Evolutionary conservation across 1,140 invertebrate genomes (phyloP), one percentile per base, ranked within the genome.

Genomic region (Subanguina moxae): DNA sequence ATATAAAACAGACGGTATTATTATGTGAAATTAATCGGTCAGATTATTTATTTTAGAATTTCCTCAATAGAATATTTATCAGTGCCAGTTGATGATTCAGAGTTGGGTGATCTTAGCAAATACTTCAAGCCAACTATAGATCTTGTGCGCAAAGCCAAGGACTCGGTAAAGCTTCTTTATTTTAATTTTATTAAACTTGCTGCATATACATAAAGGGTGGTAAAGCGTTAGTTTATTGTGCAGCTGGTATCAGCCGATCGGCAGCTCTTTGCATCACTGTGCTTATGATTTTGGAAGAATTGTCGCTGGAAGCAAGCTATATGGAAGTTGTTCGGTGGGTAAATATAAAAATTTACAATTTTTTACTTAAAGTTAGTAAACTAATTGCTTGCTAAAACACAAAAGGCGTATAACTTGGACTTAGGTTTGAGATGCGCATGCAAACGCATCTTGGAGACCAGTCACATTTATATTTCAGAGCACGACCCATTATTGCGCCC

Each of bases 261-360:
- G 90, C 91, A 1, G 87, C 89, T 1, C 84, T 94, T 0, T 90
- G 89, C 76, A 85, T 94, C 43, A 91, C 90, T 0, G 92, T 92
- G 83, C 85, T 94, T 0, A 89, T 94, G 83, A 91, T 91, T 82
- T 88, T 90, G 78, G 86, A 88, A 38, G 84, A 87, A 52, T 87
- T 93, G 86, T 86, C 87, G 1, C 85, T 94, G 9, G 84, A 87
- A 3, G 87, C 91, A 66, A 90, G 91, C 1, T 93, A 90, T 83
- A 84, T 87, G 25, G 88, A 89, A 75, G 87, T 92, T 1, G 46
- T 65, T 21, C 28, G 45, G 73, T 74, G 28, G 32, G 66, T 25
- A 25, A 21, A 42, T 42, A 13, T 17, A 23, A 43, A 21, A 30
- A 7, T 21, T 7, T 23, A 27, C 27, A 42, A 9, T 15, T 21